phyloP scores from a whole-genome alignment of 2,113 vertebrate genomes.

The Pithys albifrons region DNA sequence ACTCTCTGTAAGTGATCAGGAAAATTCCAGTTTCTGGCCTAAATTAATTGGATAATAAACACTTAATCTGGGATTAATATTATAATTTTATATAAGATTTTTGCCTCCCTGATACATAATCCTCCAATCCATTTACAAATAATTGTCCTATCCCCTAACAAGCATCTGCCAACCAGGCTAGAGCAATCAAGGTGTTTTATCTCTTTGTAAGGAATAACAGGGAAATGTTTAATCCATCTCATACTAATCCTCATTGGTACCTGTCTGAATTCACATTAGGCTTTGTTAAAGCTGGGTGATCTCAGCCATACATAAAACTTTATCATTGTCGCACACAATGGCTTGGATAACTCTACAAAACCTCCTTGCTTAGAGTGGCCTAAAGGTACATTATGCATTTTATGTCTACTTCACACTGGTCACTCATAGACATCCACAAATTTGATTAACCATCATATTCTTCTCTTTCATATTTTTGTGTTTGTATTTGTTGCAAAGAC shows the following conservation, averaged over 20 bases:
- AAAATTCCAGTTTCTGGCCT: not conserved
- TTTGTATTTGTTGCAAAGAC: not conserved
- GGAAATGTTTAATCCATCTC: not conserved
- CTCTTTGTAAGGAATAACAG: not conserved
- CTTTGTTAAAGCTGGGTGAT: not conserved
- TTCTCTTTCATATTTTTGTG: not conserved
- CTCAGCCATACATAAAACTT: not conserved
- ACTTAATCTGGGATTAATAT: not conserved
- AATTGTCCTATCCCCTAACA: not conserved
- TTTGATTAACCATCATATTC: not conserved
- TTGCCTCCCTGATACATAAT: not conserved
- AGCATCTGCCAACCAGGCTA: not conserved
- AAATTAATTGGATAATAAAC: not conserved
- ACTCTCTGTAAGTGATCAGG: not conserved
- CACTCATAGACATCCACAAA: not conserved
- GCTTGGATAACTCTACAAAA: not conserved
- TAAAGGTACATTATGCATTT: not conserved
- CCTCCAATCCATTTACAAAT: not conserved
- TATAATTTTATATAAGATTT: not conserved
- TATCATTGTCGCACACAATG: not conserved
- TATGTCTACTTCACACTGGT: not conserved
- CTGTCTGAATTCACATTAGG: not conserved
- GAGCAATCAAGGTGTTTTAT: not conserved
- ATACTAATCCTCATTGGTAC: not conserved
- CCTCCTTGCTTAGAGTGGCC: fast-evolving